Evolutionary conservation across 2,113 vertebrate genomes (phyloP).

Genomic region (Microcebus tavaratra): DNA sequence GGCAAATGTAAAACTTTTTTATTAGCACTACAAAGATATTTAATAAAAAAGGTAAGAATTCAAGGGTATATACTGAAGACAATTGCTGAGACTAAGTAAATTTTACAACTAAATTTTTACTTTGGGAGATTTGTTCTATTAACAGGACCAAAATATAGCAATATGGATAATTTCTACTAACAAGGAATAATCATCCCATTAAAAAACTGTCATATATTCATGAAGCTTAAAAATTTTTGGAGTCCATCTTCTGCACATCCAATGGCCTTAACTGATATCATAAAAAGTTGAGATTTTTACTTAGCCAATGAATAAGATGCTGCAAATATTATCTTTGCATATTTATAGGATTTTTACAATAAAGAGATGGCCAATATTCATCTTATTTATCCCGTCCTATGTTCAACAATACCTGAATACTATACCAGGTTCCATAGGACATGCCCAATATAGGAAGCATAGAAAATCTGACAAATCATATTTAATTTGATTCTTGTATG

Average conservation of each 20-base stretch:
- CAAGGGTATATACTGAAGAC: background rate
- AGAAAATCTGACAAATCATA: background rate
- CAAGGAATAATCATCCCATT: background rate
- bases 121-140: background rate
- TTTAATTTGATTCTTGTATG: background rate
- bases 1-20: conserved; percentile 63
- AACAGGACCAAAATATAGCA: background rate
- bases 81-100: background rate
- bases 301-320: background rate
- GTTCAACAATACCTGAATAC: background rate
- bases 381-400: background rate
- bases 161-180: conserved; percentile 29
- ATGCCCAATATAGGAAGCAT: background rate
- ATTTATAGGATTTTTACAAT: background rate
- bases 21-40: conserved; percentile 58
- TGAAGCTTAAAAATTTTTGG: conserved; percentile 27
- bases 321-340: background rate
- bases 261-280: background rate
- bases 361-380: background rate
- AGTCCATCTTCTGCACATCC: background rate
- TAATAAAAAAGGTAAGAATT: background rate
- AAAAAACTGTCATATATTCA: background rate
- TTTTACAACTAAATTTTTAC: conserved; percentile 30
- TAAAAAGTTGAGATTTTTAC: conserved; percentile 5
- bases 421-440: background rate